A percentile compares a stretch with the other conserved stretches of the same genome.
Evolutionary conservation across 2,113 vertebrate genomes (phyloP).

Genomic region (Strigops habroptila): DNA sequence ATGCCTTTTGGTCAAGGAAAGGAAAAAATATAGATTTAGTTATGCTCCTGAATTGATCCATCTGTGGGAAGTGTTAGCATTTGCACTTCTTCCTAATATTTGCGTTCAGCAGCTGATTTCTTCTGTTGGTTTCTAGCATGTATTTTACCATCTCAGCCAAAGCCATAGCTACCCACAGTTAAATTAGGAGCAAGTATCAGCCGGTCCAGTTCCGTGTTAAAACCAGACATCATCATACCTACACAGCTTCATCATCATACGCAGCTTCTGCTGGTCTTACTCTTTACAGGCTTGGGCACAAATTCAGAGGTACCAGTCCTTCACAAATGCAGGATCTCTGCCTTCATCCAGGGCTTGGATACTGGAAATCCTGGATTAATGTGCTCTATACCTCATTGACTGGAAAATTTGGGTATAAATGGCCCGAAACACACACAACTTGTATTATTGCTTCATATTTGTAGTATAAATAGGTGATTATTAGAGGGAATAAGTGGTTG

Average conservation of each 20-base stretch:
- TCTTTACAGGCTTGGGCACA: not conserved
- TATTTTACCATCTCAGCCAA: not conserved
- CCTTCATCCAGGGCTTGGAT: not conserved
- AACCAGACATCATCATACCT: accelerated
- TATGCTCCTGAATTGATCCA: not conserved
- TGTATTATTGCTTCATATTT: not conserved
- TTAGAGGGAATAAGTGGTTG: not conserved
- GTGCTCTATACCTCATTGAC: accelerated
- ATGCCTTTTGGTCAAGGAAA: not conserved
- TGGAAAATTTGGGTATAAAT: accelerated
- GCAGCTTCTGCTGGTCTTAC: not conserved
- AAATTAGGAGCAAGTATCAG: not conserved
- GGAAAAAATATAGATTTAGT: not conserved
- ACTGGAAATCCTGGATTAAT: not conserved
- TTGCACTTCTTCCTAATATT: not conserved
- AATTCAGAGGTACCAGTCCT: not conserved
- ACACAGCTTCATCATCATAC: no score
- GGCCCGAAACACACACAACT: not conserved
- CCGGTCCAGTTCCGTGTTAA: not conserved
- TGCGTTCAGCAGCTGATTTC: not conserved
- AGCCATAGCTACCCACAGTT: not conserved
- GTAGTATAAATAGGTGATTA: not conserved
- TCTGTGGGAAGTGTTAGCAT: not conserved
- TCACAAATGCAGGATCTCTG: not conserved
- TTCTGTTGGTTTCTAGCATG: not conserved